Evolutionary conservation across 1,140 invertebrate species (phyloP).

Genomic region (Cydia strobilella): DNA sequence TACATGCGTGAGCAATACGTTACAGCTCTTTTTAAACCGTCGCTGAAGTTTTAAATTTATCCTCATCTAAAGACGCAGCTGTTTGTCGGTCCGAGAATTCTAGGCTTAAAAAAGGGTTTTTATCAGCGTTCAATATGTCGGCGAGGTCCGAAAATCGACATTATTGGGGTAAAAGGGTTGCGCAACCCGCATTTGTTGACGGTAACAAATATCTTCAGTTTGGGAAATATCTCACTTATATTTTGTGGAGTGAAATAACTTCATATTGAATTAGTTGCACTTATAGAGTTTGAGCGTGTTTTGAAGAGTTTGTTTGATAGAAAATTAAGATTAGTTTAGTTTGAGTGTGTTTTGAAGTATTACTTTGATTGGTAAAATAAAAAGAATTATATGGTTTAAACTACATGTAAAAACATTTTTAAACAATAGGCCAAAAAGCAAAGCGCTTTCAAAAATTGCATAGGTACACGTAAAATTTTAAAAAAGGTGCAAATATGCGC

Average conservation of each 20-base stretch:
- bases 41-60: conserved; percentile 14
- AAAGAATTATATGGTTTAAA: no score
- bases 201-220: conserved; percentile 26
- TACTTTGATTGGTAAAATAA: no score
- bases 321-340: no score
- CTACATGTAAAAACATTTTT: no score
- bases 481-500: no score
- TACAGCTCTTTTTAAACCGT: not conserved
- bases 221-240: conserved; percentile 30
- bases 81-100: not conserved
- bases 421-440: no score
- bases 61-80: conserved; percentile 6
- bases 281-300: not conserved
- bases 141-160: conserved; percentile 20
- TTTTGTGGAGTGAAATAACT: conserved; percentile 23
- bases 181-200: conserved; percentile 29
- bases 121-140: conserved; percentile 30
- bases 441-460: no score
- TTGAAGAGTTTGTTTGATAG: no score
- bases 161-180: conserved; percentile 32
- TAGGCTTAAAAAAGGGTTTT: conserved; percentile 12
- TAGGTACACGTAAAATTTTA: no score
- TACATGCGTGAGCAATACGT: no score
- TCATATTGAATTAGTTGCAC: conserved; percentile 1
- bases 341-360: no score